Base-by-base conservation (phyloP, 2,888 invertebrate genomes). In the Pemphredon lugubris region DNA sequence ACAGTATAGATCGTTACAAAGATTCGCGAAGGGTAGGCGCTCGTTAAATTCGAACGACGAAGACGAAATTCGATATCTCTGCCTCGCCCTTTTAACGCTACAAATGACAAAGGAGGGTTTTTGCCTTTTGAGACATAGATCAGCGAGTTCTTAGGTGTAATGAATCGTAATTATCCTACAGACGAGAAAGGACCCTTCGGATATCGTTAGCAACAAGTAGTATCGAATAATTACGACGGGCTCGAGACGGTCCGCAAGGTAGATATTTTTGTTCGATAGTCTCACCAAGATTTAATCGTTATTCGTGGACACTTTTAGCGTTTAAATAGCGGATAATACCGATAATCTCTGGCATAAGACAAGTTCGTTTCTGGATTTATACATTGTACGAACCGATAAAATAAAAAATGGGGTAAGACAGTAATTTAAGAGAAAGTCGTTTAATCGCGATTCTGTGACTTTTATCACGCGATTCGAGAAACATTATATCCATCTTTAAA, bases 51-150 rank as follows among this genome's bases (percentile, higher is more conserved):
- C 45, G 50, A 50, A 30, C 34, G 72, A 45, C 58, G 63, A 72
- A 72, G 79, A 58, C 69, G 79, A 78, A 75, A 78, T 64, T 60
- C 57, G 74, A 77, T 77, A 77, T 42, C 13, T 32, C 34, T 60
- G 60, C 45, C 18, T 59, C 58, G 53, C 48, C 51, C 53, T 75
- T 77, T 74, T 74, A 63, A 59, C 42, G 23, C 16, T 26, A 34
- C 32, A 47, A 30, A 50, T 60, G 44, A 74, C 77, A 77, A 74
- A 78, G 68, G 63, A 48, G 59, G 59, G 54, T 64, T 54, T 61
- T 58, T 39, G 9, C 37, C 26, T 48, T 48, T 20, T 30, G 60
- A 63, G 54, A 68, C 64, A 57, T 61, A 67, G 67, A 75, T 77
- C 71, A 74, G 40, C 44, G 48, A 48, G 66, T 71, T 66, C 75